Base-by-base conservation (phyloP, 2,113 vertebrate genomes). In the Erythrocercus mccallii region DNA sequence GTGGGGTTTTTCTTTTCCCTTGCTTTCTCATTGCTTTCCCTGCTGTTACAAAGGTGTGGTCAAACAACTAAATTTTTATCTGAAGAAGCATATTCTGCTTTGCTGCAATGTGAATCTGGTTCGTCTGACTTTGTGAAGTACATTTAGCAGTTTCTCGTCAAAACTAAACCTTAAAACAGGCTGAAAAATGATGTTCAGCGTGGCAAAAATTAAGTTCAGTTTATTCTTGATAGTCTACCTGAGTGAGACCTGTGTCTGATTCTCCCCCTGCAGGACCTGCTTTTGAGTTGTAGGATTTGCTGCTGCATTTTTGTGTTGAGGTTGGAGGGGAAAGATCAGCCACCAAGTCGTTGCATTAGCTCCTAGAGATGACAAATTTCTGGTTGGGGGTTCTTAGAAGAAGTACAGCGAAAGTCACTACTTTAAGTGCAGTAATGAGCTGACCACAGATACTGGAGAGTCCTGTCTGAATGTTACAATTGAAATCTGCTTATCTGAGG, bases 401-500 rank as follows among this genome's bases (percentile, higher is more conserved):
- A 3, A 72, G 14, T 54, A 47, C 70, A 89, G 62, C 3, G 13
- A 30, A 86, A 89, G 42, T 73, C 35, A 62, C 21, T 70, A 2
- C n/a, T 42, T 50, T 35, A 92, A 83, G 25, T 58, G 23, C 38
- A 45, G 40, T 56, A 72, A 82, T 82, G 58, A 92, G 62, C 64
- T 6, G 2, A 44, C 37, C 9, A 31, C 35, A 66, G 79, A 82
- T 53, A 51, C 19, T n/a, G 15, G 33, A 71, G 68, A 47, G 31
- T 35, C 48, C 72, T 85, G 11, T 82, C 50, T 51, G 69, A 84
- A 64, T 33, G 40, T 71, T 83, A 50, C 2, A 2, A 54, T 20
- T 81, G 68, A 42, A 83, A 89, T 96, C 86, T 91, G 53, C 72
- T 94, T 91, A 86, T 94, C 80, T 94, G 47, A 95, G 77, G 80